Percentiles rank a stretch among this genome's conserved stretches.
Evolutionary conservation across 2,113 vertebrate species (phyloP).

Genomic region (Tringa solitaria): DNA sequence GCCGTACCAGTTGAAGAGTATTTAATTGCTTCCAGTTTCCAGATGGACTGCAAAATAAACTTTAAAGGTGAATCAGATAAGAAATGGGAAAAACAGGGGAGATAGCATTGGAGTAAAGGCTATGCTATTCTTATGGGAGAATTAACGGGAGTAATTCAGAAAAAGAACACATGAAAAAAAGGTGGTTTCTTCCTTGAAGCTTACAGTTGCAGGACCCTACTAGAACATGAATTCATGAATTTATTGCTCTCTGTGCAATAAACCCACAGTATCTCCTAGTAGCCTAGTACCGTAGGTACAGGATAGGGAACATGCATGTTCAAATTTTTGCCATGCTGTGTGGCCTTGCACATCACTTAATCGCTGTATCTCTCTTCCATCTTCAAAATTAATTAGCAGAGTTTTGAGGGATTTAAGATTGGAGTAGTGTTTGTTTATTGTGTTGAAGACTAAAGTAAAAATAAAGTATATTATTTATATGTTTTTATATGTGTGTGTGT

Average conservation of each 20-base stretch:
- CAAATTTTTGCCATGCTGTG: background rate
- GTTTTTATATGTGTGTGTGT: background rate
- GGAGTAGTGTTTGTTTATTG: background rate
- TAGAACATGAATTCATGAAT: background rate
- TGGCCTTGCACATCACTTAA: background rate
- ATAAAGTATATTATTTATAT: background rate
- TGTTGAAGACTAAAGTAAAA: background rate
- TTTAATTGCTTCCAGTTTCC: background rate
- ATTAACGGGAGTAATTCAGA: background rate
- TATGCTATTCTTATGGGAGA: background rate
- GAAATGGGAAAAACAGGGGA: background rate
- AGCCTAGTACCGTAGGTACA: background rate
- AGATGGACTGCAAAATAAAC: background rate
- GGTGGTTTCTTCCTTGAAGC: background rate
- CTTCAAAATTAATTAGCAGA: background rate
- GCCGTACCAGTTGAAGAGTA: background rate
- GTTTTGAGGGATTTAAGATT: background rate
- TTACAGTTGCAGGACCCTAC: background rate
- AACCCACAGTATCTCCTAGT: background rate
- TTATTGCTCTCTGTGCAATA: background rate
- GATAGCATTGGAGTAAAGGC: background rate
- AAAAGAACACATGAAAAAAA: background rate
- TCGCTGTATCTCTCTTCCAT: background rate
- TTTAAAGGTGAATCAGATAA: constrained; percentile 6
- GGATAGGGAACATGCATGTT: background rate